Evolutionary conservation across 1,140 invertebrate genomes (phyloP), one percentile per base, ranked within the genome.

Genomic region (Brachionus plicatilis): DNA sequence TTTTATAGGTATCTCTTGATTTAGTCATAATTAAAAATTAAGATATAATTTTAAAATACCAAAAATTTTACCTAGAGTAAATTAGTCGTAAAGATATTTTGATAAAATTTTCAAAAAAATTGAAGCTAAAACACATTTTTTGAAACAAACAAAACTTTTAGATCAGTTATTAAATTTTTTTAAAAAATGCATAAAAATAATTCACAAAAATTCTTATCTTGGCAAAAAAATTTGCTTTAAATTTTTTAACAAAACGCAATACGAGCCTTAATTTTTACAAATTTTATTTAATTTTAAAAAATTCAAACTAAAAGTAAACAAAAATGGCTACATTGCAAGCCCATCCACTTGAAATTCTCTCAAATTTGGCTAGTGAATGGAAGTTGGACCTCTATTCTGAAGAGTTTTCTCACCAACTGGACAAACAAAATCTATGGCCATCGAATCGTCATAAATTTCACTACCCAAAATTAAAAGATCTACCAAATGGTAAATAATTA

Each of bases 381-480:
- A 60, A 68, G 12, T 11, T 82, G 20, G 53, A 82, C 45, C 11
- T 82, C 11, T 82, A 65, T 65, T 82, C 79, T 43, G 79, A 82
- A 17, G 79, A 87, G 79, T 91, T 91, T 88, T 90, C 90, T 1
- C 72, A 84, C 33, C 70, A 87, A 76, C 87, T 91, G 88, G 90
- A 91, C 85, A 65, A 85, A 9, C 79, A 88, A 20, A 90, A 91
- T 86, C 87, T 88, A 17, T 85, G 91, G 29, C 70, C 84, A 75
- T 83, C 86, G 14, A 86, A 90, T 17, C 84, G 91, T 45, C 66
- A 88, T 9, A 87, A 87, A 29, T 91, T 91, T 84, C 65, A 85
- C 50, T 90, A 90, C 85, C 90, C 90, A 2, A 90, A 90, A 76
- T 90, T 88, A 85, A 88, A 87, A 47, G 87, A 88, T 56, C 84